Base-by-base conservation (phyloP, 2,797 vertebrate species). In the Phrynocephalus forsythii region DNA sequence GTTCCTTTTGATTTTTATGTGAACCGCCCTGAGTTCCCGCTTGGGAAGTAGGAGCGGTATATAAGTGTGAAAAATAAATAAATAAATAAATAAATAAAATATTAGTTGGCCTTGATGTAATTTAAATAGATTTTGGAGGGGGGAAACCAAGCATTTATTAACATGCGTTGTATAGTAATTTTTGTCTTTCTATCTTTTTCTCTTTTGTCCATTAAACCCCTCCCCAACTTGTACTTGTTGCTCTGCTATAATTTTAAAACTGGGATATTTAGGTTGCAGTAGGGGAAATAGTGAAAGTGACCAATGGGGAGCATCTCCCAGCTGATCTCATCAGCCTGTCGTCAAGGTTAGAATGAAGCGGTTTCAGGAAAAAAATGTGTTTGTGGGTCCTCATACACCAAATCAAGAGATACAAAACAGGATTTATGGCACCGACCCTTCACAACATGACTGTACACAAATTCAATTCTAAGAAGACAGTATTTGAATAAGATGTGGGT, bases 271-370 rank as follows among this genome's bases (percentile, higher is more conserved):
- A 98, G 99, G 97, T 99, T 98, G 96, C 98, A 94, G 97, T 99
- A 97, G 99, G 99, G 96, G 99, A 99, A 97, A 98, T 99, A 97
- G 98, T 99, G 95, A 98, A 97, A 98, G 98, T 99, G 95, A 97
- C 98, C 98, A 99, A 99, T 96, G 98, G 99, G 97, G 98, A 99
- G 73, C 98, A 99, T 95, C 98, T 99, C 96, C 99, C 99, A 94
- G 99, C 99, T 94, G 99, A 99, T 97, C 98, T 99, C 98, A 98
- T 99, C 98, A 98, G 99, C 96, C 98, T 99, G 92, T 99, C 99
- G 2, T 99, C 99, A 97, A 99, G 99, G 99, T 99, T 97, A 99
- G 99, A 97, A 97, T 97, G 89, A 87, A 95, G 5, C 83, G 88
- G 91, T 79, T 83, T 56, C 87, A 88, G 93, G 96, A 95, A 94